Evolutionary conservation across 2,797 vertebrate genomes (phyloP), one percentile per base, ranked within the genome.

Genomic region (Nannoperca australis): DNA sequence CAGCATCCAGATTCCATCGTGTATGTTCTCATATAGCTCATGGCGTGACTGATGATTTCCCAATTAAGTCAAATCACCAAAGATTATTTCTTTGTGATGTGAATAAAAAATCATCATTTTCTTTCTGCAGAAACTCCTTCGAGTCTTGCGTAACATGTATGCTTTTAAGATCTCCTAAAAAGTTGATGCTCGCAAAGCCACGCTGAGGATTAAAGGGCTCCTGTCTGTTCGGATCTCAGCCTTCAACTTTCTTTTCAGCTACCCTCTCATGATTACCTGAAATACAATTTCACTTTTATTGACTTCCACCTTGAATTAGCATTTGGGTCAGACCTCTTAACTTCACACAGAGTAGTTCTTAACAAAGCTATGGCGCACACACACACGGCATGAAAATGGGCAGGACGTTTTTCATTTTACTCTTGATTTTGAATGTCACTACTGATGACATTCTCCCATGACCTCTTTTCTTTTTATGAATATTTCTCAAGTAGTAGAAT

Each of bases 271-370:
- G 63, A 71, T 84, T 69, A 83, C 70, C 68, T 77, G 61, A 67
- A 71, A 60, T 64, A 63, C 79, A 72, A 68, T 83, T 80, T 70
- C 53, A 66, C 56, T 80, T 70, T 78, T 69, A 83, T 72, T 80
- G 67, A 73, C 79, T 83, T 73, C 61, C 8, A 55, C 63, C 13
- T 79, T 62, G 24, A 34, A 76, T 80, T 59, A 69, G 38, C 24
- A 50, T 81, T 70, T 36, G 30, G 36, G 36, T 74, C 77, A 44
- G 45, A 72, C 63, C 18, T 49, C 61, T 78, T 42, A 32, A 34
- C 60, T 11, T 66, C 70, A 56, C 27, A 34, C 2, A n/a, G 27
- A 51, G 67, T 22, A 45, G 15, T 53, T 66, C 45, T 70, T 38
- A 69, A 44, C 61, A 7, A 6, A 32, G 36, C 36, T 38, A 38